Percentiles rank a stretch among this genome's conserved stretches.
These are phyloP conservation scores for Clostera curtula DNA, from an alignment of 2,888 invertebrate species.

Conservation along the genomic window DNA sequence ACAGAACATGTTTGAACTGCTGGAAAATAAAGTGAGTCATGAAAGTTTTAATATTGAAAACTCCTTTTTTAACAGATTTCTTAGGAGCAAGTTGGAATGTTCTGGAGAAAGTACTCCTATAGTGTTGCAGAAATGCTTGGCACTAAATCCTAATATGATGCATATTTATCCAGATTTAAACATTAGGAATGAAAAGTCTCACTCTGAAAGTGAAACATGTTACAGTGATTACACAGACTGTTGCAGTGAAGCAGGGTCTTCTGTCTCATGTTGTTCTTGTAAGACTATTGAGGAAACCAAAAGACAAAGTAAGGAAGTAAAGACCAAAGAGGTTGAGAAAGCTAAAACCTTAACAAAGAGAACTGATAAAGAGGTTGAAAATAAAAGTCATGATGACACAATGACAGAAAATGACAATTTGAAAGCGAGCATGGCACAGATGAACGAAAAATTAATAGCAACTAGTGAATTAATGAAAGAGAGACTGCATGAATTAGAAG, in stretches of 20 bases:
- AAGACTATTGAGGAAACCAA: constrained; percentile 40
- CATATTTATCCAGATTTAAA: constrained; percentile 43
- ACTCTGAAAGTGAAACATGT: constrained; percentile 44
- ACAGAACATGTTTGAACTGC: constrained; percentile 83
- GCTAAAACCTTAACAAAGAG: constrained; percentile 17
- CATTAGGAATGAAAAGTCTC: constrained; percentile 28
- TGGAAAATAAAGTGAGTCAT: constrained; percentile 82
- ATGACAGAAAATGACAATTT: constrained; percentile 39
- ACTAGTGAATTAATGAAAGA: constrained; percentile 76
- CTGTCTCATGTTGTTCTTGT: constrained; percentile 59
- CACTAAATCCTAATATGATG: constrained; percentile 48
- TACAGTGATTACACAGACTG: constrained; percentile 50
- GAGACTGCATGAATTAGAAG: constrained; percentile 79
- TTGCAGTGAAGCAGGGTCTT: constrained; percentile 46
- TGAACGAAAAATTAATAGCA: constrained; percentile 64
- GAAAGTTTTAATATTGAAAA: constrained; percentile 83
- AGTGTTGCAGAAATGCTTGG: constrained; percentile 53
- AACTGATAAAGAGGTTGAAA: constrained; percentile 29
- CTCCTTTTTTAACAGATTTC: constrained; percentile 75
- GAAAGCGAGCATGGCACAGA: constrained; percentile 57
- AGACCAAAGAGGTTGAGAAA: constrained; percentile 18
- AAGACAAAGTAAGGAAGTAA: constrained; percentile 18
- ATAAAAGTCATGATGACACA: constrained; percentile 36
- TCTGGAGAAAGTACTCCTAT: constrained; percentile 63
- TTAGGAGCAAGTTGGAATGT: constrained; percentile 49